Evolutionary conservation across 2,797 vertebrate species (phyloP), one percentile per base, ranked within the genome.

Genomic region (Gallinago solitaria): DNA sequence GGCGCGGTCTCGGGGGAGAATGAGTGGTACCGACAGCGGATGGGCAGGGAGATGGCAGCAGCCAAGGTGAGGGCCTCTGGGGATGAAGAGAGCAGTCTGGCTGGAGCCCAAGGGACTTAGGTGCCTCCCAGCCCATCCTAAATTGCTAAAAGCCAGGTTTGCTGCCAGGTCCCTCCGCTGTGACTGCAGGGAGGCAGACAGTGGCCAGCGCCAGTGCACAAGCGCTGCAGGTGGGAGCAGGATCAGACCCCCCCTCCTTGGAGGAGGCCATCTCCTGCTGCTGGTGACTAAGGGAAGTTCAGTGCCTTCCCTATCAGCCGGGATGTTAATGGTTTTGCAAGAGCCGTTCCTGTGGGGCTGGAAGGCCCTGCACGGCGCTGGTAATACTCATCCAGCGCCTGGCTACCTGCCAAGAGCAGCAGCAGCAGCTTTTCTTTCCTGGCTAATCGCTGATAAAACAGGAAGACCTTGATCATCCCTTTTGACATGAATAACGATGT

Each of bases 391-490:
- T 23, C 69, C 87, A 85, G 92, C 14, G 43, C 91, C 96, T 97
- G 97, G 97, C 93, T 25, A 71, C 81, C 95, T 82, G 97, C 97
- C 97, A 97, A 92, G 61, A 89, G 93, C 92, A 67, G 95, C 95
- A 82, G 90, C 96, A 71, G 95, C 96, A 86, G 95, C 95, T 92
- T 96, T 96, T 88, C 95, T 97, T 95, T 94, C 94, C 97, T 81
- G 96, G 81, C 96, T 98, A 97, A 98, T 97, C 96, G 95, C 95
- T 97, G 97, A 97, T 98, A 97, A 97, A 97, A 98, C 95, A 95
- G 97, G 97, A 97, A 98, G 97, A 96, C 97, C 97, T 97, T 97
- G 97, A 97, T 98, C 97, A 97, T 97, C 96, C 96, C 97, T 97
- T 97, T 95, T 97, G 98, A 98, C 97, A 97, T 97, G 97, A 98